These are phyloP conservation scores for Drosophila hydei DNA, from an alignment of 1,140 invertebrate genomes.

Conservation along the genomic window DNA sequence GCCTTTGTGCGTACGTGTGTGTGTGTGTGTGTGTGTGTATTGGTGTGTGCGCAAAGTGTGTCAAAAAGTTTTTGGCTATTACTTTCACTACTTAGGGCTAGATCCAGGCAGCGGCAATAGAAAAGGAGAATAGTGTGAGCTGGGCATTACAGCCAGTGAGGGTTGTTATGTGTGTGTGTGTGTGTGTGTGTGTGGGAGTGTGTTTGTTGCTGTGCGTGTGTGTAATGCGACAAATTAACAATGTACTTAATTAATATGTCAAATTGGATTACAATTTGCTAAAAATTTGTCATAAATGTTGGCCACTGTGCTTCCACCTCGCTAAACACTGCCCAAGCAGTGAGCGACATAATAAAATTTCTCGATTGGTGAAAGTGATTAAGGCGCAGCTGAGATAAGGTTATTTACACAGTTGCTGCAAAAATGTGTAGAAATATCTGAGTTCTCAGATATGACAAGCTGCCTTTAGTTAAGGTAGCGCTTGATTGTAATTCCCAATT, in stretches of 20 bases:
- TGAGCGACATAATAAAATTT: not conserved
- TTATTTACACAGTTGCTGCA: not conserved
- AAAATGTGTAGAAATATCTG: too few species aligned
- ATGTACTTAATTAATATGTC: constrained; percentile 78
- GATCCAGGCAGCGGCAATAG: constrained; percentile 16
- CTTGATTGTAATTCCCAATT: not conserved
- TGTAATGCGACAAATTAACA: constrained; percentile 77
- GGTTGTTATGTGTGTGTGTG: constrained; percentile 5
- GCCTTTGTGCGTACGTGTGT: not conserved
- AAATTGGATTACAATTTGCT: constrained; percentile 78
- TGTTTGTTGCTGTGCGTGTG: constrained; percentile 35
- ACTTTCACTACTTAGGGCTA: constrained; percentile 75
- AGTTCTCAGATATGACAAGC: too few species aligned
- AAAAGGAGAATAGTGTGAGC: constrained; percentile 11
- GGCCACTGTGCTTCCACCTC: constrained; percentile 21
- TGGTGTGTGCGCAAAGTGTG: constrained; percentile 61
- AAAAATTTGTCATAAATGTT: constrained; percentile 73
- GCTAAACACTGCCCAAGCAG: constrained; percentile 10
- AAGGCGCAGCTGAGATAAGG: not conserved
- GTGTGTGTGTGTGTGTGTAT: constrained; percentile 15
- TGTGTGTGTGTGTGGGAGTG: constrained; percentile 48
- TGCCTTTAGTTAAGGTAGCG: not conserved
- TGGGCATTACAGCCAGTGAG: constrained; percentile 4
- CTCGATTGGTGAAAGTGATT: not conserved
- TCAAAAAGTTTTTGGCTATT: constrained; percentile 72